Evolutionary conservation across 2,797 vertebrate genomes (phyloP).

Genomic region (Centropyge bicolor): DNA sequence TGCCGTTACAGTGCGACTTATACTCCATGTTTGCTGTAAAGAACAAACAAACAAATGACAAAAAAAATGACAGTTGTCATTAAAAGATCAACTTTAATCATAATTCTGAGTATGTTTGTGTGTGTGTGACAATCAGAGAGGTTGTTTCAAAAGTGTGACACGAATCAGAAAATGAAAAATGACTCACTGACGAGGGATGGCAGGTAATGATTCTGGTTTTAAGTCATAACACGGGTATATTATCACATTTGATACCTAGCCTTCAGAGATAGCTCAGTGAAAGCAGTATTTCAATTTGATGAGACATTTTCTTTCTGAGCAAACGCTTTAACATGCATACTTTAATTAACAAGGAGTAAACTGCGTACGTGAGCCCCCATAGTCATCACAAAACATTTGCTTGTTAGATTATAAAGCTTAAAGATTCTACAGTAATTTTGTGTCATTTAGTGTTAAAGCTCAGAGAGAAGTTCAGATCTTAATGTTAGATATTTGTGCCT

Average conservation of each 20-base stretch:
- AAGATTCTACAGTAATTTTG: too few species aligned
- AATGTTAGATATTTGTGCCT: not conserved
- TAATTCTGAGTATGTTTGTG: not conserved
- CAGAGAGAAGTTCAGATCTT: not conserved
- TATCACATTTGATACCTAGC: constrained; percentile 1
- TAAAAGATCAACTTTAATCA: not conserved
- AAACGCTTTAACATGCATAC: not conserved
- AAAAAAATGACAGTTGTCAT: not conserved
- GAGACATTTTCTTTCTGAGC: constrained; percentile 25
- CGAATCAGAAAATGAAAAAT: constrained; percentile 44
- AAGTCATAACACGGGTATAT: constrained; percentile 45
- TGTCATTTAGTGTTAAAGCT: not conserved
- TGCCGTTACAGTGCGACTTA: constrained; percentile 21
- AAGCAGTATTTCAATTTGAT: constrained; percentile 56
- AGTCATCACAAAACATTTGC: constrained; percentile 32
- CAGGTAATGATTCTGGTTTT: constrained; percentile 44
- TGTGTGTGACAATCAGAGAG: not conserved
- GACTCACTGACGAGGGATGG: constrained; percentile 38
- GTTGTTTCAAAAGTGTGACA: constrained; percentile 21
- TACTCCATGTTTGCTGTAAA: constrained; percentile 64
- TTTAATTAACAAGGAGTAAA: constrained; percentile 37
- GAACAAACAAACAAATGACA: not conserved
- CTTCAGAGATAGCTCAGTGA: constrained; percentile 29
- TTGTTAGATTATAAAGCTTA: not conserved
- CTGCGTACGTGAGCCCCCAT: constrained; percentile 19